Conservation (phyloP, 1,140 invertebrate species). For the Drosophila malerkotliana region DNA sequence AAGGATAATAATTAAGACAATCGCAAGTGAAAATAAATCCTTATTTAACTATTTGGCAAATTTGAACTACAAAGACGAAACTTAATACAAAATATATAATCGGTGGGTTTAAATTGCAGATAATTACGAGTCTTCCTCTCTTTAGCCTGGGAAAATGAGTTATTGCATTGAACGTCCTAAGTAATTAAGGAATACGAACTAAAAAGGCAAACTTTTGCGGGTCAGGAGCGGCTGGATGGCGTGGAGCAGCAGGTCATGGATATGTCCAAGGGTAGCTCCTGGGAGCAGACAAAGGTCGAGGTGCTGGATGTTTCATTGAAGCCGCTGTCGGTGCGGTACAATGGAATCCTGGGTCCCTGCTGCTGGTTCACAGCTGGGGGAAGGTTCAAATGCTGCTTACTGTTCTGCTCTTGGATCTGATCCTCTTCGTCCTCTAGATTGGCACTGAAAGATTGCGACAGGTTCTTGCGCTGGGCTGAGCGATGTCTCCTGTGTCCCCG, state of each 20-base stretch:
- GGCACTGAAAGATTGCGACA: conserved; percentile 77
- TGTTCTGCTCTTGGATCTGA: conserved; percentile 14
- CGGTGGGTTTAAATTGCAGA: conserved; percentile 38
- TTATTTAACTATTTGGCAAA: conserved; percentile 42
- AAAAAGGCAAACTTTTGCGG: not conserved
- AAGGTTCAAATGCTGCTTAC: not conserved
- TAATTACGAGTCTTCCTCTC: conserved; percentile 36
- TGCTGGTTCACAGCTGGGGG: not conserved
- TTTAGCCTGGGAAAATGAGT: conserved; percentile 25
- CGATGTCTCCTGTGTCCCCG: conserved; percentile 59
- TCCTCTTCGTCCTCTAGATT: conserved; percentile 50
- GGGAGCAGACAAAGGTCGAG: conserved; percentile 66
- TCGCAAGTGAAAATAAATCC: not conserved
- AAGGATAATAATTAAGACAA: not conserved
- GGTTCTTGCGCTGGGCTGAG: conserved; percentile 78
- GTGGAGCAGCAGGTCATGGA: conserved; percentile 77
- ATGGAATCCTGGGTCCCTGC: conserved; percentile 23
- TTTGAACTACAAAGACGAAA: conserved; percentile 23
- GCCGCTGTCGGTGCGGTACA: conserved; percentile 79
- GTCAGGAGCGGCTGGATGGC: conserved; percentile 67
- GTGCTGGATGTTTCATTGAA: conserved; percentile 76
- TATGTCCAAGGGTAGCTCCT: conserved; percentile 59
- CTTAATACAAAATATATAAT: conserved; percentile 25
- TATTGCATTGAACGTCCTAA: conserved; percentile 55
- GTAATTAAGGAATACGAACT: conserved; percentile 9